Evolutionary conservation across 2,888 invertebrate genomes (phyloP), one percentile per base, ranked within the genome.

Genomic region (Argyresthia goedartella): DNA sequence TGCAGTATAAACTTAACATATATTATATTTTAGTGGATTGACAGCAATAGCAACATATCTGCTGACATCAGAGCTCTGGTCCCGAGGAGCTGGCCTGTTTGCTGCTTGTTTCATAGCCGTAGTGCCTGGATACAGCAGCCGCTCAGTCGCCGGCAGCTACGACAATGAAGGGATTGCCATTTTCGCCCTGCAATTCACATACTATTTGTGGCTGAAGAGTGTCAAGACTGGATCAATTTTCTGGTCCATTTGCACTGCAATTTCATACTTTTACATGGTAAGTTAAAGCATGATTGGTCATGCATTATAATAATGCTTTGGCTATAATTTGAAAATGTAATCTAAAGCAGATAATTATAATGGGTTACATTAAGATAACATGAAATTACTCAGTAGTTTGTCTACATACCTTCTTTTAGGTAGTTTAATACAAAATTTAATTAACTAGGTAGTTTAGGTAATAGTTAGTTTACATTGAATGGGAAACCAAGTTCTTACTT

Each of bases 81-180:
- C 94, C 46, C 89, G 95, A 1, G 98, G 98, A 45, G 98, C 99
- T 15, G 99, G 99, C 7, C 86, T 99, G 15, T 98, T 99, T 87
- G 99, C 99, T 10, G 99, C 99, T 4, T 98, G 98, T 77, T 99
- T 99, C 75, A 99, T 99, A 64, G 98, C 98, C 46, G 98, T 99
- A 64, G 95, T 99, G 39, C 99, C 99, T 47, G 99, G 99, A 52
- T 99, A 99, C 81, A 99, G 99, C 62, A 98, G 98, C 69, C 91
- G 99, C 55, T 99, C 99, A 0, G 99, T 99, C 11, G 99, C 99
- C 36, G 99, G 99, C 33, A 99, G 98, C 67, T 99, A 99, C 75
- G 99, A 99, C 73, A 99, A 99, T 85, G 99, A 99, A 85, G 99
- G 99, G 58, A 99, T 99, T 71, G 99, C 99, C 51, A 99, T 99